Conservation (phyloP, 2,888 invertebrate species). For the Cordilura impudica region DNA sequence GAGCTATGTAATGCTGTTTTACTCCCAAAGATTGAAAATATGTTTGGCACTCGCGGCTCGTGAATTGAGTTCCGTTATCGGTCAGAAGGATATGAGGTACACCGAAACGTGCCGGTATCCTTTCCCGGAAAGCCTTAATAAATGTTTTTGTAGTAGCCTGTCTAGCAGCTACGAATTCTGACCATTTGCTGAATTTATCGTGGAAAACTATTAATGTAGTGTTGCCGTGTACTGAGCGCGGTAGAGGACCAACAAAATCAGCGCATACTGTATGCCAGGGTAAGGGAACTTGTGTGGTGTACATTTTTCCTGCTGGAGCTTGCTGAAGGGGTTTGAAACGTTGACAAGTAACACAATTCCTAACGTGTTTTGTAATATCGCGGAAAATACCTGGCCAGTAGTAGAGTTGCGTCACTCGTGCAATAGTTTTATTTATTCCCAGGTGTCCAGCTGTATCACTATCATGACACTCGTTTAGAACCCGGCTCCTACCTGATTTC, state of each 20-base stretch:
- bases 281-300: neutral
- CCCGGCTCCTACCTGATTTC: neutral
- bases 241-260: constrained; percentile 26
- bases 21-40: no score
- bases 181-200: constrained; percentile 29
- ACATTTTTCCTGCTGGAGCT: constrained; percentile 22
- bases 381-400: constrained; percentile 9
- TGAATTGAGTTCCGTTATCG: no score
- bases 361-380: constrained; percentile 6
- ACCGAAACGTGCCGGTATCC: constrained; percentile 18
- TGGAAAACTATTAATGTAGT: constrained; percentile 17
- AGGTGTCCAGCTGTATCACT: constrained; percentile 11
- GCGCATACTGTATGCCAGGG: constrained; percentile 11
- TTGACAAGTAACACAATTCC: constrained; percentile 7
- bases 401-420: neutral
- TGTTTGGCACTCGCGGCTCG: no score
- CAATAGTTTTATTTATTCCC: neutral
- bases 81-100: neutral
- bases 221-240: constrained; percentile 10
- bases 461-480: constrained; percentile 14
- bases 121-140: constrained; percentile 1
- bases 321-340: constrained; percentile 18
- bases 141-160: neutral
- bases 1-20: no score
- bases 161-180: neutral